Conservation (phyloP, 2,113 vertebrate genomes). For the Alosa alosa region DNA sequence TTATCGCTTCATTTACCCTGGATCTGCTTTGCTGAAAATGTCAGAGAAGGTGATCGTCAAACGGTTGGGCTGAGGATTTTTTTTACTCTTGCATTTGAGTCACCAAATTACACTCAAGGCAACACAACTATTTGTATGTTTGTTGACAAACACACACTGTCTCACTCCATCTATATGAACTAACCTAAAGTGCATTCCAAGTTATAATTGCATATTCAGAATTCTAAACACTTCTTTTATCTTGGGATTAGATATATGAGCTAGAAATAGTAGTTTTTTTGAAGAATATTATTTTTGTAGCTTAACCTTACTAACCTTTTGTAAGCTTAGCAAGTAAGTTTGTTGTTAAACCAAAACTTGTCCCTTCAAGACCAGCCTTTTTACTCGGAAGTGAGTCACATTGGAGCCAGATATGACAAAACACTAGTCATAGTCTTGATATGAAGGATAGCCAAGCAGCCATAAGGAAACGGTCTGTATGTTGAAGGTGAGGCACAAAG, state of each 20-base stretch:
- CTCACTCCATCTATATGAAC: background rate
- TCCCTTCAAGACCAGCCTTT: background rate
- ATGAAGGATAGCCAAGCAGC: background rate
- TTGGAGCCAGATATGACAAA: background rate
- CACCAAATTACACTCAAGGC: background rate
- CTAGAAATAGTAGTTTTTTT: background rate
- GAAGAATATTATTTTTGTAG: background rate
- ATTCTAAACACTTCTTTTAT: background rate
- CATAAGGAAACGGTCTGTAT: background rate
- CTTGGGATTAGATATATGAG: background rate
- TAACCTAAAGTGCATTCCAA: background rate
- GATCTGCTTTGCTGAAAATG: conserved; percentile 14
- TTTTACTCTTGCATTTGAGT: background rate
- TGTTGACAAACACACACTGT: background rate
- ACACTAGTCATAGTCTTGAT: background rate
- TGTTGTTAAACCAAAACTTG: background rate
- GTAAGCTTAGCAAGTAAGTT: background rate
- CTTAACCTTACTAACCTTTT: too few species aligned
- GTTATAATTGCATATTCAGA: background rate
- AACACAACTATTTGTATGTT: background rate
- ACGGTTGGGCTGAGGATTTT: background rate
- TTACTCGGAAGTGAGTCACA: background rate
- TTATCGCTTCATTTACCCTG: conserved; percentile 13
- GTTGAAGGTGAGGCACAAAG: conserved; percentile 38
- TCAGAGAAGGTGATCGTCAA: conserved; percentile 14